These are phyloP conservation scores for Nephrotoma appendiculata DNA, from an alignment of 2,888 invertebrate species.

Conservation along the genomic window DNA sequence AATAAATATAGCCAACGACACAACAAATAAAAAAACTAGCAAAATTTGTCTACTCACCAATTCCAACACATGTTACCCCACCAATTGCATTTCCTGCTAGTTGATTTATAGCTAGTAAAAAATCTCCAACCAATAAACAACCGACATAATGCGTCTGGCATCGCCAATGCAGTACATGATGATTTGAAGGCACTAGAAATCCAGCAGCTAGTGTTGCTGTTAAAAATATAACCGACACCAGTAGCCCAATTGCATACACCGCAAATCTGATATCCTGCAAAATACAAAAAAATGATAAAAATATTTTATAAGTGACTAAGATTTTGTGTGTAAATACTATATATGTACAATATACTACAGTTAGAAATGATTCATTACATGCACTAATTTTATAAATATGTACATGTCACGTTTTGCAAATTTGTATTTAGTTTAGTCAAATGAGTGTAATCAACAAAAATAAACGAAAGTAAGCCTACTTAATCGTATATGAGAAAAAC, in stretches of 20 bases:
- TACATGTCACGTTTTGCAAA: neutral
- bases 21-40: neutral
- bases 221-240: conserved; percentile 68
- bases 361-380: neutral
- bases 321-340: neutral
- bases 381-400: neutral
- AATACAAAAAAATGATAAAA: neutral
- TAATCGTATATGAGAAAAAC: neutral
- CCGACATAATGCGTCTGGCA: conserved; percentile 79
- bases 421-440: neutral
- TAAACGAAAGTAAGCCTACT: neutral
- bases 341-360: neutral
- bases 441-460: neutral
- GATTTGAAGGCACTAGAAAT: conserved; percentile 63
- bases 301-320: neutral
- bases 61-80: conserved; percentile 44
- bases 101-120: conserved; percentile 63
- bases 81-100: conserved; percentile 47
- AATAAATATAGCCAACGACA: neutral
- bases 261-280: conserved; percentile 43
- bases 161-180: conserved; percentile 77
- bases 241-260: conserved; percentile 61
- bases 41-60: conserved; percentile 42
- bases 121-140: conserved; percentile 66
- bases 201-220: conserved; percentile 67